Base-by-base conservation (phyloP, 30 jellyfish, hydroid and myxozoan genomes). In the Aurelia aurita complex sp. Pacific region DNA sequence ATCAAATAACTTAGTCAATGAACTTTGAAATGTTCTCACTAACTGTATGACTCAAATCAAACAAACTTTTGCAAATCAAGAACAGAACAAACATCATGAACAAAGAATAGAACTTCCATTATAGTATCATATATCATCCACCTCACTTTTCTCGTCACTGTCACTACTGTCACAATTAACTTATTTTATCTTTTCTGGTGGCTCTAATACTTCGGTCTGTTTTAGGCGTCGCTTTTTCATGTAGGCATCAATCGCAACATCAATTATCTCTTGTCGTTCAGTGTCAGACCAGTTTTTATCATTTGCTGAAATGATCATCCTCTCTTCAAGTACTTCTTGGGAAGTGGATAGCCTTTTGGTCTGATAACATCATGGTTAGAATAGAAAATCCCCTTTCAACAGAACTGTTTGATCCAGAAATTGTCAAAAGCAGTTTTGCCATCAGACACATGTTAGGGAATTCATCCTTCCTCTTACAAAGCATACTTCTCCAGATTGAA, bases 221-320 rank as follows among this genome's bases (percentile, higher is more conserved):
- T 17, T 55, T 10, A 55, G 33, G 19, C 76, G 34, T 65, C 76
- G 13, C 76, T 65, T 65, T 23, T 65, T 65, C 76, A 65, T 12
- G 38, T 65, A 65, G 23, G 76, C 76, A 65, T 65, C 76, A 65
- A 65, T 65, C 34, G 76, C 76, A 65, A 65, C 76, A 10, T 65
- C 76, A 65, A 23, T 65, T 12, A 65, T 65, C 76, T 65, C 76
- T 65, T 65, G 36, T 23, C 76, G 12, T 65, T 65, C 76, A 65
- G 76, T 65, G 66, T 55, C 66, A 10, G 17, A 55, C 66, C 66
- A 55, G 17, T 55, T 55, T 55, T 55, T 55, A 55, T 55, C 66
- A 55, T 55, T 55, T 55, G 66, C 66, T 55, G 66, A 55, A 55
- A 55, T 55, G 66, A 55, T 17, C 11, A 55, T 55, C 66, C 66